Conservation (phyloP, 2,113 vertebrate species). For the Gymnorhina tibicen region DNA sequence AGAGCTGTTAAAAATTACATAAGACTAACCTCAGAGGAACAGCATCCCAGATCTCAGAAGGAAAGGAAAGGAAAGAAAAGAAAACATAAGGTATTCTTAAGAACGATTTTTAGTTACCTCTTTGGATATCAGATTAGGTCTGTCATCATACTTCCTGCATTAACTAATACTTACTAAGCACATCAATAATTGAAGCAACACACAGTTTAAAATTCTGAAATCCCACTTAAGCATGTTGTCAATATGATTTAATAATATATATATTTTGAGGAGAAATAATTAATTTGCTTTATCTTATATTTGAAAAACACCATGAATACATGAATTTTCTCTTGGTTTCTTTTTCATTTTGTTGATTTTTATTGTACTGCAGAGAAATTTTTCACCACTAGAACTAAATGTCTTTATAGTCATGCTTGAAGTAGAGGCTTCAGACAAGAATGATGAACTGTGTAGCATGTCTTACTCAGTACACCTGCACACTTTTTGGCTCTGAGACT, state of each 20-base stretch:
- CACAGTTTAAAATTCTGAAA: not conserved
- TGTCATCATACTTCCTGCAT: not conserved
- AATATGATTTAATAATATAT: not conserved
- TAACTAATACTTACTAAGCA: not conserved
- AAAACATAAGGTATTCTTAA: not conserved
- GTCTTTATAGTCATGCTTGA: not conserved
- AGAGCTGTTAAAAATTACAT: not conserved
- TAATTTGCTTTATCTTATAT: not conserved
- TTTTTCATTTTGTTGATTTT: not conserved
- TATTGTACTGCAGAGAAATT: not conserved
- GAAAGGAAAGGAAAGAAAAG: not conserved
- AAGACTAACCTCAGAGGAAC: not conserved
- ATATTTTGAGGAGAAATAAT: not conserved
- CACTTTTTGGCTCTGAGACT: not conserved
- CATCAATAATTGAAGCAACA: not conserved
- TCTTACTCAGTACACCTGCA: not conserved
- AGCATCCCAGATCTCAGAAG: not conserved
- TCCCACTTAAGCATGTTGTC: not conserved
- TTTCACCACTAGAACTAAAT: not conserved
- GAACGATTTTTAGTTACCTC: not conserved
- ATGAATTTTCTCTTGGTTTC: not conserved
- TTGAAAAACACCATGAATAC: not conserved
- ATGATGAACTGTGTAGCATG: not conserved
- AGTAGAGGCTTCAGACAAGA: not conserved
- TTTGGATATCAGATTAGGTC: not conserved